Evolutionary conservation across 2,888 invertebrate species (phyloP), one percentile per base, ranked within the genome.

Genomic region (Tetanocera ferruginea): DNA sequence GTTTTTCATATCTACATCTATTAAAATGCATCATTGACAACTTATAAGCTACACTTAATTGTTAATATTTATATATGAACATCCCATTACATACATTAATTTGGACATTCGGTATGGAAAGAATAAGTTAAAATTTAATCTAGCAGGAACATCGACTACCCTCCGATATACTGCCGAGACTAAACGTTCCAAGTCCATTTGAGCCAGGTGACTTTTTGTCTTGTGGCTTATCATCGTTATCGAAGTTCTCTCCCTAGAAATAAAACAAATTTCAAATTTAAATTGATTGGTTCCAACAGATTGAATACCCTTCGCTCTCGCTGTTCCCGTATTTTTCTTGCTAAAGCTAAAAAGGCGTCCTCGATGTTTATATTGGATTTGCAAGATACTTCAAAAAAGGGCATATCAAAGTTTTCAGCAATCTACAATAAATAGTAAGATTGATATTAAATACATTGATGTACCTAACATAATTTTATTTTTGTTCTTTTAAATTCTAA

Each of bases 341-440:
- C 95, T 87, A 96, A 90, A 67, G 94, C 94, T 81, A 96, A 89
- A 89, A 96, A 96, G 72, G 95, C 94, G 87, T 95, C 94, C 88
- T 96, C 95, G 85, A 96, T 95, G 85, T 96, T 96, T 79, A 96
- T 93, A 87, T 96, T 94, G 83, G 94, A 94, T 90, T 96, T 96
- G 90, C 96, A 96, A 14, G 96, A 96, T 17, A 96, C 95, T 90
- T 96, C 96, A 87, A 95, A 95, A 88, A 96, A 96, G 49, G 96
- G 95, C 93, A 96, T 94, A 84, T 96, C 95, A 85, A 96, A 96
- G 87, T 94, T 94, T 86, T 96, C 95, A 0, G 96, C 96, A 90
- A 96, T 94, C 94, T 95, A 90, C 69, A 91, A 43, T 25, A 91
- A 75, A 62, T 1, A 8, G 14, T 25, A 25, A 1, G 1, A 4